Conservation (phyloP, 2,888 invertebrate species). For the Capitulum mitella region DNA sequence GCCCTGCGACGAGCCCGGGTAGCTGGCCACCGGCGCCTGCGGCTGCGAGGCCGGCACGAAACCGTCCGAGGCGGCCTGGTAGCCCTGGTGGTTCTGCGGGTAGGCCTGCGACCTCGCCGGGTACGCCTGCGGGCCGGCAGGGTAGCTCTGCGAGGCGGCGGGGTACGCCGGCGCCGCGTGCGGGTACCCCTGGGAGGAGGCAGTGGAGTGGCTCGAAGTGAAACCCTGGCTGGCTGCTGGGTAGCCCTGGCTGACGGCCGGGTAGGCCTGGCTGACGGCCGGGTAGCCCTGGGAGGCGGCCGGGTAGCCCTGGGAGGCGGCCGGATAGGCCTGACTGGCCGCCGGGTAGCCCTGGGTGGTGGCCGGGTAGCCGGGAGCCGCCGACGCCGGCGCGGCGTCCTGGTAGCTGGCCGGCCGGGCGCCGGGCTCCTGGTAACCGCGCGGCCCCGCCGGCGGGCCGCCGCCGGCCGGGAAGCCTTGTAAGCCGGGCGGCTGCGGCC, state of each 20-base stretch:
- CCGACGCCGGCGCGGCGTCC: not conserved
- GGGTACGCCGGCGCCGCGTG: not conserved
- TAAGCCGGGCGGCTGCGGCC: not conserved
- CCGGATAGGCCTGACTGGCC: not conserved
- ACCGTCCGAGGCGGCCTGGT: not conserved
- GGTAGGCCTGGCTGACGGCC: not conserved
- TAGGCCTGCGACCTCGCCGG: not conserved
- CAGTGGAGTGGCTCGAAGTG: not conserved
- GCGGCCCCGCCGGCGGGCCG: not conserved
- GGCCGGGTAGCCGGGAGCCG: not conserved
- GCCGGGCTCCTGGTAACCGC: not conserved
- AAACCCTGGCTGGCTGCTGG: not conserved
- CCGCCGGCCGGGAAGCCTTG: not conserved
- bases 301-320: not conserved
- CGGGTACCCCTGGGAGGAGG: not conserved
- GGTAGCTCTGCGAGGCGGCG: not conserved
- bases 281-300: not conserved
- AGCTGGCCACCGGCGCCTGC: not conserved
- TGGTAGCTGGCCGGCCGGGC: not conserved
- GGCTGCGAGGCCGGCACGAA: not conserved
- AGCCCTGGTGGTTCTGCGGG: not conserved
- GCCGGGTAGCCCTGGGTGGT: not conserved
- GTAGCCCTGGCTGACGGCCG: not conserved
- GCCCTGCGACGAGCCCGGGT: not conserved
- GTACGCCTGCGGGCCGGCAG: not conserved